Conservation (phyloP, 2,797 vertebrate species). For the Peromyscus nudipes region DNA sequence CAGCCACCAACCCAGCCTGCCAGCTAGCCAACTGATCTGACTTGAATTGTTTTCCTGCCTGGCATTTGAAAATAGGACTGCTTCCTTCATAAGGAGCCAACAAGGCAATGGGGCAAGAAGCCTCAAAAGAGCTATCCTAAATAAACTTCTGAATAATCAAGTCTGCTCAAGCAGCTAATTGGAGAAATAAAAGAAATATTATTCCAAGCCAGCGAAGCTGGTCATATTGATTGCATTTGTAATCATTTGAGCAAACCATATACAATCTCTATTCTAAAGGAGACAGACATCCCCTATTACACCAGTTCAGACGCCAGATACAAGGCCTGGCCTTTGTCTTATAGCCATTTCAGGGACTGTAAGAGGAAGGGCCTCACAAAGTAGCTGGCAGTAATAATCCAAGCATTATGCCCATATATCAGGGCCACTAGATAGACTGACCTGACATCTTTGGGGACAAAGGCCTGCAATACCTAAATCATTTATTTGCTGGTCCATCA, state of each 20-base stretch:
- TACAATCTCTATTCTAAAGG: conserved; percentile 22
- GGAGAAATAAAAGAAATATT: conserved; percentile 69
- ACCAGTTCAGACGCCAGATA: not conserved
- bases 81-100: conserved; percentile 13
- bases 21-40: not conserved
- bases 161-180: conserved; percentile 70
- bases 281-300: not conserved
- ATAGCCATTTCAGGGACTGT: not conserved
- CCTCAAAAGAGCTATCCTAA: conserved; percentile 49
- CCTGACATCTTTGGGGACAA: not conserved
- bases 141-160: conserved; percentile 60
- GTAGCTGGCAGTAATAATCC: not conserved
- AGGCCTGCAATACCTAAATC: not conserved
- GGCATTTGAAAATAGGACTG: not conserved
- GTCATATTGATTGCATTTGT: conserved; percentile 36
- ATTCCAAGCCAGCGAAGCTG: conserved; percentile 49
- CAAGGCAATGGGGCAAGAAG: conserved; percentile 27
- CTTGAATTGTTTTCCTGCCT: not conserved
- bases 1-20: not conserved
- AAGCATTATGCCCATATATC: not conserved
- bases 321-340: not conserved
- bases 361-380: not conserved
- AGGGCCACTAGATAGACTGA: not conserved
- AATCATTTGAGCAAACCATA: conserved; percentile 48
- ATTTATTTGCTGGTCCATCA: not conserved